Percentiles rank a stretch among this genome's conserved stretches.
Conservation (phyloP, 2,888 invertebrate species). For the Anthrax anthrax region DNA sequence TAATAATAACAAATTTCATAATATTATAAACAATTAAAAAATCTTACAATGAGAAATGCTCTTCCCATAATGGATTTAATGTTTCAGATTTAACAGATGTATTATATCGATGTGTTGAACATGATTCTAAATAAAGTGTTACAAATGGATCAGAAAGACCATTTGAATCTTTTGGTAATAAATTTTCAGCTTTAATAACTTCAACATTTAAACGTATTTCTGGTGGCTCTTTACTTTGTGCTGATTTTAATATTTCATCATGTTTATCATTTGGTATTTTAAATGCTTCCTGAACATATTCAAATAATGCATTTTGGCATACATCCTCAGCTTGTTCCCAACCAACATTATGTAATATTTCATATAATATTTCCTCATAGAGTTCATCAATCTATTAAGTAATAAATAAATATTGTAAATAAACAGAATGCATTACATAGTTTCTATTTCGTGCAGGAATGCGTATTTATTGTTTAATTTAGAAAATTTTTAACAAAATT, state of each 20-base stretch:
- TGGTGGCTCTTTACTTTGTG: conserved; percentile 67
- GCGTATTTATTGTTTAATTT: too few species aligned
- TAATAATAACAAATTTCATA: conserved; percentile 17
- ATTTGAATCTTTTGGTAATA: conserved; percentile 72
- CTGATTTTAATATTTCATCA: conserved; percentile 51
- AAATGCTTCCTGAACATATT: conserved; percentile 67
- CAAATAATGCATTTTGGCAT: conserved; percentile 51
- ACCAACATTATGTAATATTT: conserved; percentile 72
- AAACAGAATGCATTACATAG: too few species aligned
- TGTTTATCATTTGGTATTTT: conserved; percentile 61
- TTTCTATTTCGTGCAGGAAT: too few species aligned
- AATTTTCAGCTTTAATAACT: conserved; percentile 72
- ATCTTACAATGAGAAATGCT: conserved; percentile 88
- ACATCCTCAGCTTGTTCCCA: conserved; percentile 58
- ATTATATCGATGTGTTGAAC: conserved; percentile 63
- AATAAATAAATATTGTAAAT: not conserved
- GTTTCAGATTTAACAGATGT: conserved; percentile 86
- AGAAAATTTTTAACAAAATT: too few species aligned
- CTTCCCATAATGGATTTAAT: conserved; percentile 89
- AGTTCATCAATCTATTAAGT: conserved; percentile 63
- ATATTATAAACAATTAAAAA: conserved; percentile 21
- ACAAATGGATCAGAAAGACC: conserved; percentile 97
- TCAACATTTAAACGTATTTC: conserved; percentile 73
- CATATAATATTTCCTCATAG: conserved; percentile 68
- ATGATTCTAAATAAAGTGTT: conserved; percentile 71